Evolutionary conservation across 2,888 invertebrate genomes (phyloP), one percentile per base, ranked within the genome.

Genomic region (Odontocolon sp.): DNA sequence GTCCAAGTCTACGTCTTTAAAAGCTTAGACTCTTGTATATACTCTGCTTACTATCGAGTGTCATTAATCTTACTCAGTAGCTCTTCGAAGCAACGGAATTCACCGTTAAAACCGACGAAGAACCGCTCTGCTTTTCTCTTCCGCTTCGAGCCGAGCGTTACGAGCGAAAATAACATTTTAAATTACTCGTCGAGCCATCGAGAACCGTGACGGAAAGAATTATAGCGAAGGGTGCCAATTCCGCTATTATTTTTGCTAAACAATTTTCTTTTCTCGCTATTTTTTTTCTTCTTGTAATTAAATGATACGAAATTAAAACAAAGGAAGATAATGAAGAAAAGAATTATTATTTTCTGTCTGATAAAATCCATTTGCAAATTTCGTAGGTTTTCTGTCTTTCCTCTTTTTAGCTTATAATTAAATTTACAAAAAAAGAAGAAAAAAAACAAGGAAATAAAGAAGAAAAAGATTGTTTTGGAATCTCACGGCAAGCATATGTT

Each of bases 401-500:
- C n/a, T n/a, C n/a, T n/a, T n/a, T n/a, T n/a, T n/a, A n/a, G n/a
- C n/a, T n/a, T n/a, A n/a, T n/a, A n/a, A n/a, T n/a, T n/a, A n/a
- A n/a, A n/a, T n/a, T n/a, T n/a, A n/a, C n/a, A n/a, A n/a, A n/a
- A n/a, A 47, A 21, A 47, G 8, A 5, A 11, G 2, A 23, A 5
- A 47, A 23, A 8, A 16, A 42, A 11, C 1, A 38, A 38, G n/a
- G n/a, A 9, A 9, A 4, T 1, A 61, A 54, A 11, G 33, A 56
- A 21, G 54, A 26, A 54, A 23, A 14, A 63, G 18, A 38, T 28
- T 36, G 11, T 74, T 54, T 21, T 14, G 14, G 33, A 47, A 36
- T 87, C 91, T 91, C 90, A 96, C 97, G 89, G 93, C 86, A n/a
- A 97, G 91, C 98, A 99, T 98, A 85, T 94, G 92, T 82, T 98